Evolutionary conservation across 37 sponge, comb jelly and placozoan species (phyloP), one percentile per base, ranked within the genome.

Genomic region (Axinella damicornis): DNA sequence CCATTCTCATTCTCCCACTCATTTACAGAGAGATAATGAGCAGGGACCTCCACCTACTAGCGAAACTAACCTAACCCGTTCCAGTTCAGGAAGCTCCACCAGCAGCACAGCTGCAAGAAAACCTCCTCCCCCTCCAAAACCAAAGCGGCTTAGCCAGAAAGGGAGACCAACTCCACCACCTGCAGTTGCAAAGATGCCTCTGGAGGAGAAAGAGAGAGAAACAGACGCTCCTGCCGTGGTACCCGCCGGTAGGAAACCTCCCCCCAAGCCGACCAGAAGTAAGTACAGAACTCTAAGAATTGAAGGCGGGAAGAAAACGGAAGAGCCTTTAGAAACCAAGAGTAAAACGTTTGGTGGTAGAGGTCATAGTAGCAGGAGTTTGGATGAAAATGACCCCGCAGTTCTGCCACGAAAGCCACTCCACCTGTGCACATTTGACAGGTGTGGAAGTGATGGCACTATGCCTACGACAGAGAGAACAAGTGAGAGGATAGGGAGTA

Each of bases 91-190:
- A 2, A 32, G 69, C 18, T 34, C 32, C 20, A 28, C 76, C 16
- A 34, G 19, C 12, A 24, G 64, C 41, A 16, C 74, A 6, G 2
- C 12, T 53, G 5, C 65, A 21, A 34, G 34, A 17, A 77, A 77
- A 61, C 78, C 78, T 22, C 65, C 78, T 35, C 76, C 76, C 12
- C 76, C 76, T 75, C 76, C 76, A 27, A 75, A 75, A 57, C 76
- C 76, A 19, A 28, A 11, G 2, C 28, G 34, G 34, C 5, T 36
- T 0, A 56, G 32, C 39, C 22, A 2, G 4, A 75, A 75, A 25
- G 20, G 53, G 2, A 56, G 54, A 20, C 55, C 76, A 55, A 16
- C 11, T 5, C 34, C 69, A 27, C 34, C 69, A 19, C 69, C 6
- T 6, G 4, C 35, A 6, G 69, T 27, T 20, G 28, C 35, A 4